phyloP scores from a whole-genome alignment of 2,888 invertebrate species.

The Encarsia formosa region DNA sequence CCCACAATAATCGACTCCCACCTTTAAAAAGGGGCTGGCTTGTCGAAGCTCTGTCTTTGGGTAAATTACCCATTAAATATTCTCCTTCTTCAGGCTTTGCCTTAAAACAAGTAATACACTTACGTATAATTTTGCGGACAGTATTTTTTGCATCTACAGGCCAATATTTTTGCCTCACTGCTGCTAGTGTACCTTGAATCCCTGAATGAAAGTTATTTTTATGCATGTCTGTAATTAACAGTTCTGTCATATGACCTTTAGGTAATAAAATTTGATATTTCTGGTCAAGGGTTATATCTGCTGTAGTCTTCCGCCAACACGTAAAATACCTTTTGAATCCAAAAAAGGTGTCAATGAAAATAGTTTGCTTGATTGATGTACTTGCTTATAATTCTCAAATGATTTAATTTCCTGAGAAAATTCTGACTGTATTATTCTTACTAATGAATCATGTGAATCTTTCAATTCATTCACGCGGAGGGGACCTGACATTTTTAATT shows the following conservation, averaged over 20 bases:
- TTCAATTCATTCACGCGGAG: too few relatives aligned
- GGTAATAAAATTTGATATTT: slow-evolving; percentile 21
- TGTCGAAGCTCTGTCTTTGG: slow-evolving; percentile 33
- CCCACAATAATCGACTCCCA: slow-evolving; percentile 7
- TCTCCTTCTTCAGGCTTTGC: slow-evolving; percentile 23
- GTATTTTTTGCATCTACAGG: slow-evolving; percentile 33
- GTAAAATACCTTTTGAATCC: slow-evolving; percentile 11
- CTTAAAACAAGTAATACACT: slow-evolving; percentile 38
- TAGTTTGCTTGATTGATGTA: neutral
- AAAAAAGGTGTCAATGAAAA: slow-evolving; percentile 15
- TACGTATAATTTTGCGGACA: slow-evolving; percentile 28
- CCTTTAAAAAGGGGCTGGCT: slow-evolving; percentile 6
- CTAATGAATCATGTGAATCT: too few relatives aligned
- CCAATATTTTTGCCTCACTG: slow-evolving; percentile 34
- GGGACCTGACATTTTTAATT: too few relatives aligned
- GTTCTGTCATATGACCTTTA: slow-evolving; percentile 8
- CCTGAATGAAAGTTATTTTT: slow-evolving; percentile 30
- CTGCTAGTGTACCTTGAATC: slow-evolving; percentile 23
- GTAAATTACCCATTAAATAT: slow-evolving; percentile 40
- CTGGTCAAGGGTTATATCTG: slow-evolving; percentile 1
- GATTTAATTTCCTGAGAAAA: too few relatives aligned
- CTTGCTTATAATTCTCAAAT: too few relatives aligned
- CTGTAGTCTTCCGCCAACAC: slow-evolving; percentile 20
- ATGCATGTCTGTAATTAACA: slow-evolving; percentile 28
- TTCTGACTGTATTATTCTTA: too few relatives aligned